phyloP scores from a whole-genome alignment of 2,113 vertebrate genomes.

The Paracanthobrama guichenoti region DNA sequence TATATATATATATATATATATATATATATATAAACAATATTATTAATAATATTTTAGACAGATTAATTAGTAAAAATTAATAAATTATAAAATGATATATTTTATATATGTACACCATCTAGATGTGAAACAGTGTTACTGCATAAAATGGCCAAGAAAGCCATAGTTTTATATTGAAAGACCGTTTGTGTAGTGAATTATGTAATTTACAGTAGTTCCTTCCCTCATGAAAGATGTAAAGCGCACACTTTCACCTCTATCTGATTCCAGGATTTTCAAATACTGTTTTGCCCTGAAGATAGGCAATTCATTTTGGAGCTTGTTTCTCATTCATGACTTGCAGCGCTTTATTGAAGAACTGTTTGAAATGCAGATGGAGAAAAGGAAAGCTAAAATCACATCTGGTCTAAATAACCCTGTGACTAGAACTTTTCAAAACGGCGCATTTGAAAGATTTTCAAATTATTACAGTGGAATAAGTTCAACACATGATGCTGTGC shows the following conservation, averaged over 20 bases:
- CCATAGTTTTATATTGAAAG: neutral
- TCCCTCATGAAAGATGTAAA: neutral
- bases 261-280: neutral
- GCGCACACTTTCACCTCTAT: neutral
- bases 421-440: neutral
- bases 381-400: neutral
- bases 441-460: neutral
- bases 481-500: no score
- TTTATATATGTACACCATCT: neutral
- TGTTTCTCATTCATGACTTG: neutral
- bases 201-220: neutral
- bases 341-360: neutral
- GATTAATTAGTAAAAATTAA: no score
- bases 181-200: neutral
- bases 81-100: no score
- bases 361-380: slow-evolving; percentile 2
- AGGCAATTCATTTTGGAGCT: neutral
- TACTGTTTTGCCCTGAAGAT: neutral
- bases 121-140: neutral
- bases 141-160: neutral
- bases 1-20: no score
- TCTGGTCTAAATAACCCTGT: neutral
- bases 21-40: no score
- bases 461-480: neutral
- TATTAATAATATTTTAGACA: no score